These are phyloP conservation scores for Paradoxurus hermaphroditus DNA, from an alignment of 2,113 vertebrate genomes.

Conservation along the genomic window DNA sequence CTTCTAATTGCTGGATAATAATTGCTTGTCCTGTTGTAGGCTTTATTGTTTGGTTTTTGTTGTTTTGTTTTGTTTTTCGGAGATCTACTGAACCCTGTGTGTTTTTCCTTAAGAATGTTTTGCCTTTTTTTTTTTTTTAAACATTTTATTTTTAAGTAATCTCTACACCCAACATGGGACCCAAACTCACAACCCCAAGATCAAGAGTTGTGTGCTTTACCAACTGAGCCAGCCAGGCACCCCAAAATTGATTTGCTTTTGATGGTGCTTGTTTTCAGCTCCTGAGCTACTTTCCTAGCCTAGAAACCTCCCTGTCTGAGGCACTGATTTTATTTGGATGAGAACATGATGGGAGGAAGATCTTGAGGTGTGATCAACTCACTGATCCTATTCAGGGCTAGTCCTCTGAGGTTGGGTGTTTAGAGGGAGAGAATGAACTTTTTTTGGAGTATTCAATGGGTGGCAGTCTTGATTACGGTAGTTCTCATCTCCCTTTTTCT, in stretches of 20 bases:
- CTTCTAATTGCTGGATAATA: background rate
- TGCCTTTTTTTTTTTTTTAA: background rate
- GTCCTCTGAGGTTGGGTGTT: background rate
- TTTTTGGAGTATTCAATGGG: background rate
- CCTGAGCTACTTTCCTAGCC: background rate
- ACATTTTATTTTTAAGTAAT: background rate
- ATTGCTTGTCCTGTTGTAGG: background rate
- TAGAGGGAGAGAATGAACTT: background rate
- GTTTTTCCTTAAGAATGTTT: constrained; percentile 18
- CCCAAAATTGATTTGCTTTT: constrained; percentile 37
- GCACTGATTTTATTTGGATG: background rate
- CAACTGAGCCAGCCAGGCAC: background rate
- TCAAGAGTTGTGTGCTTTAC: background rate
- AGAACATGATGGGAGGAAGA: background rate
- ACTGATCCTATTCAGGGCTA: background rate
- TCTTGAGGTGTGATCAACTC: background rate
- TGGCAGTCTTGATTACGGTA: background rate
- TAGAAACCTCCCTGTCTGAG: background rate
- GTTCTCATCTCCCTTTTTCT: background rate
- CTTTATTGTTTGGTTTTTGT: background rate
- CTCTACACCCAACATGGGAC: background rate
- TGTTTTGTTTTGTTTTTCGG: background rate
- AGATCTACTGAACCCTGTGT: background rate
- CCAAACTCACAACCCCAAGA: background rate
- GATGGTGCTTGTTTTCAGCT: constrained; percentile 6